Evolutionary conservation across 2,113 vertebrate genomes (phyloP).

Genomic region (Phrynocephalus versicolor): DNA sequence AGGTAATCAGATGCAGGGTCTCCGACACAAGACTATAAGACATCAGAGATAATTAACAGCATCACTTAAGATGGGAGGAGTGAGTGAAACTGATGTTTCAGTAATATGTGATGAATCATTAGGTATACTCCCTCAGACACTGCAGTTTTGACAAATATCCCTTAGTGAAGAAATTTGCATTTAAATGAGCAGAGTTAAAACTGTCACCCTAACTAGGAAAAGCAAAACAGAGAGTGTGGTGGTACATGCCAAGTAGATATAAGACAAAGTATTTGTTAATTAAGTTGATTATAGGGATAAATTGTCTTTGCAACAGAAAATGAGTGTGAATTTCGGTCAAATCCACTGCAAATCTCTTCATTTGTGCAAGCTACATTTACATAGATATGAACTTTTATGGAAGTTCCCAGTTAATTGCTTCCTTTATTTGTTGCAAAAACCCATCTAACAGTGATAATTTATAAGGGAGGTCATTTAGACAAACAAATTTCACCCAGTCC

Average conservation of each 20-base stretch:
- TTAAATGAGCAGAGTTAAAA: slow-evolving; percentile 51
- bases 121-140: slow-evolving; percentile 38
- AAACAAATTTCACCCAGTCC: background rate
- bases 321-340: background rate
- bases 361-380: background rate
- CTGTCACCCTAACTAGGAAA: slow-evolving; percentile 33
- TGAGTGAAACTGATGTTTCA: slow-evolving; percentile 54
- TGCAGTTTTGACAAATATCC: slow-evolving; percentile 41
- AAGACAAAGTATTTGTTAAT: slow-evolving; percentile 1
- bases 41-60: slow-evolving; percentile 36
- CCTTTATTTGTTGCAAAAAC: background rate
- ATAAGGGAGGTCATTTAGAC: background rate
- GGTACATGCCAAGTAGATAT: background rate
- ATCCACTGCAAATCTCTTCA: background rate
- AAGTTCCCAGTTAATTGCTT: background rate
- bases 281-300: background rate
- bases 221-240: slow-evolving; percentile 30
- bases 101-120: slow-evolving; percentile 34
- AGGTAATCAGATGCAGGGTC: slow-evolving; percentile 16
- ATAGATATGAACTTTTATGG: background rate
- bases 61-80: slow-evolving; percentile 40
- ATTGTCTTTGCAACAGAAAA: background rate
- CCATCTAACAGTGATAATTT: background rate
- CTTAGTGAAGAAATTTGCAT: slow-evolving; percentile 41
- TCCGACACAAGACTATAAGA: slow-evolving; percentile 40